Evolutionary conservation across 2,888 invertebrate species (phyloP), one percentile per base, ranked within the genome.

Genomic region (Phyto melanocephala): DNA sequence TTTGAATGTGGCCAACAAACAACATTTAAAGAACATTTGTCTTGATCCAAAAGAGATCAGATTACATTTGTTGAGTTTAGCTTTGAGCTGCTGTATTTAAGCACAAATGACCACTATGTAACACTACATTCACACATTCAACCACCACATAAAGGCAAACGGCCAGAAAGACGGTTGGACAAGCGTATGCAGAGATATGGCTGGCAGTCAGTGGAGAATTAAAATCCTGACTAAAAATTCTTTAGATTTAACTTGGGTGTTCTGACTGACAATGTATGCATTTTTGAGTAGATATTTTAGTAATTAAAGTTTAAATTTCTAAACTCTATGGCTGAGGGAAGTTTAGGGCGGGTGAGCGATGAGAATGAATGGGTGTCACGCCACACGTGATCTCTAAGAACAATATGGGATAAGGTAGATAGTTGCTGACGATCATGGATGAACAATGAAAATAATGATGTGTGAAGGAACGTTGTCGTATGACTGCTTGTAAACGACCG

Each of bases 171-270:
- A 20, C n/a, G n/a, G n/a, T n/a, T n/a, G n/a, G n/a, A n/a, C n/a
- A n/a, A n/a, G n/a, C n/a, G 28, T 28, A 28, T 28, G 28, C 58
- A 52, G 28, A 20, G 42, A 40, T 47, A 15, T n/a, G 3, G 17
- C 24, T 67, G 42, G 3, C 35, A 70, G 13, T 20, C 45, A 45
- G 24, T 37, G 13, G 56, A 65, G 75, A 37, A 58, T 47, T 20
- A 20, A 40, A 58, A 24, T 45, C 35, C 54, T 63, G 70, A 42
- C 45, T 17, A 5, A 70, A 28, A 81, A 84, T 77, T 81, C 77
- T 71, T 58, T 62, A 79, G 79, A 82, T 82, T 82, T 84, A 56
- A 77, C 84, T 77, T 84, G 84, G 84, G 85, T 85, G 84, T 85
- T 85, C 84, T 50, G 13, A 28, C 81, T 78, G 84, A 83, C 81